phyloP scores from a whole-genome alignment of 2,888 invertebrate species.

The Trachelus iudaicus region DNA sequence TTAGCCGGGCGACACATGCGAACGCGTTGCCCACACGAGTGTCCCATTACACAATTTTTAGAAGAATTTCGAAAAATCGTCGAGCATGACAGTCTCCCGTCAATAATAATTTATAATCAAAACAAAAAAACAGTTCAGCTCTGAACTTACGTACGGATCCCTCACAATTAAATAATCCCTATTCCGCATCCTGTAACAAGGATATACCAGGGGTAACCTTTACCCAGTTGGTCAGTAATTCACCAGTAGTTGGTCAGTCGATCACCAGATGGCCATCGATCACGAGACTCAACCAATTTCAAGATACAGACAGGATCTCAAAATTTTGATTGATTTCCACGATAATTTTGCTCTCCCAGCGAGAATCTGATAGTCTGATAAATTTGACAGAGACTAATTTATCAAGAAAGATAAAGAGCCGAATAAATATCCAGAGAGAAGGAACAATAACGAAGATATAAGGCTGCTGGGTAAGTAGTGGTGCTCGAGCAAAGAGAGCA shows the following conservation, averaged over 20 bases:
- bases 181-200: background rate
- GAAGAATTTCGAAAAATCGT: background rate
- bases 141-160: background rate
- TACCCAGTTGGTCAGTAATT: too few relatives aligned
- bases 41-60: background rate
- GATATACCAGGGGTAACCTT: background rate
- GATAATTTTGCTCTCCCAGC: too few relatives aligned
- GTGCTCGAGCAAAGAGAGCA: background rate
- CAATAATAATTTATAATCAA: background rate
- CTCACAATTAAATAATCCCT: background rate
- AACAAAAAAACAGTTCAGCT: background rate
- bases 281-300: too few relatives aligned
- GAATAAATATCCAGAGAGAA: background rate
- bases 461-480: too few relatives aligned
- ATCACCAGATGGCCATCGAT: too few relatives aligned
- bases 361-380: too few relatives aligned
- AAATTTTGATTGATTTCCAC: too few relatives aligned
- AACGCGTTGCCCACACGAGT: background rate
- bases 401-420: constrained; percentile 11
- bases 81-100: background rate
- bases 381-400: background rate
- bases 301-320: too few relatives aligned
- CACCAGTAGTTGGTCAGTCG: too few relatives aligned
- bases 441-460: background rate
- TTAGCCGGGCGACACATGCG: background rate